Evolutionary conservation across 37 sponge, comb jelly and placozoan species (phyloP).

Genomic region (Corticium candelabrum): DNA sequence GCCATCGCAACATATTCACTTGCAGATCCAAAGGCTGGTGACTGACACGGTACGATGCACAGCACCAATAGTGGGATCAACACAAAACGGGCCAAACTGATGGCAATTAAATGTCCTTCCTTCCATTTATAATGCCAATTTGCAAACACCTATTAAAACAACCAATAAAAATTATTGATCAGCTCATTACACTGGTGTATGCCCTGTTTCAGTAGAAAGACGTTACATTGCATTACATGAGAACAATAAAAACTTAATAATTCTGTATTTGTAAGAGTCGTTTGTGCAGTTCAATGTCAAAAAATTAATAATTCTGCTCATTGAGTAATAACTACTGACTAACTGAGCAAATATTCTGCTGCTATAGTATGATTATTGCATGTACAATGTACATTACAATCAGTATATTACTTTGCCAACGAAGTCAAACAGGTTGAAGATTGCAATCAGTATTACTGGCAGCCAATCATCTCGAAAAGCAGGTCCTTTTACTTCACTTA

Average conservation of each 20-base stretch:
- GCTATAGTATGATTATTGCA: too few relatives aligned
- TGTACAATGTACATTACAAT: too few relatives aligned
- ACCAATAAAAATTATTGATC: too few relatives aligned
- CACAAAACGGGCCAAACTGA: conserved; percentile 21
- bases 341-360: too few relatives aligned
- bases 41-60: conserved; percentile 58
- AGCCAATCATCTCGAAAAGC: conserved; percentile 54
- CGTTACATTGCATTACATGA: too few relatives aligned
- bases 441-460: conserved; percentile 55
- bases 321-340: too few relatives aligned
- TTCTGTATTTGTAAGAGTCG: too few relatives aligned
- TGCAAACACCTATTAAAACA: conserved; percentile 23
- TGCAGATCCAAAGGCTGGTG: conserved; percentile 22
- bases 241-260: too few relatives aligned
- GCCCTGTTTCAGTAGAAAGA: too few relatives aligned
- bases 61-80: conserved; percentile 62
- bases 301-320: too few relatives aligned
- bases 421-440: conserved; percentile 63
- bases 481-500: conserved; percentile 45
- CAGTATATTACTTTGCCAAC: conserved; percentile 47
- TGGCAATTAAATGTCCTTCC: conserved; percentile 22
- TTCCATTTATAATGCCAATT: conserved; percentile 33
- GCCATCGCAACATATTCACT: conserved; percentile 20
- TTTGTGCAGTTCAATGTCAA: too few relatives aligned
- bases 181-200: too few relatives aligned